These are phyloP conservation scores for Antheraea mylitta DNA, from an alignment of 1,140 invertebrate genomes.

Conservation along the genomic window DNA sequence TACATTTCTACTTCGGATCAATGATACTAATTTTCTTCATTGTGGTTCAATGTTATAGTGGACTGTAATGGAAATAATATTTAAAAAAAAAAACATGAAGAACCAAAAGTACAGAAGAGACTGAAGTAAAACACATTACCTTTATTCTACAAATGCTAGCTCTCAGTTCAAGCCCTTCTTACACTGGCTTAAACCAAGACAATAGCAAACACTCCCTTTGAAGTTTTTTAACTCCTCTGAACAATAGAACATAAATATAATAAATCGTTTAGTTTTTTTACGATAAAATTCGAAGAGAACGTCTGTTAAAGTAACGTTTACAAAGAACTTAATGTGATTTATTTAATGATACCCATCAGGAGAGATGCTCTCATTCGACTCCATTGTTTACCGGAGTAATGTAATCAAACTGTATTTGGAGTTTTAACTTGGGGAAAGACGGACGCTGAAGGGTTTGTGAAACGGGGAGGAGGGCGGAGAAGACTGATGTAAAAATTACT, in stretches of 20 bases:
- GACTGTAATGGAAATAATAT: too few relatives aligned
- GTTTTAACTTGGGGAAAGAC: neutral
- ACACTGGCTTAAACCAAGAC: neutral
- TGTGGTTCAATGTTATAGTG: too few relatives aligned
- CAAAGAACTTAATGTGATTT: conserved; percentile 1
- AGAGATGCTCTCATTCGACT: neutral
- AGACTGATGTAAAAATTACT: too few relatives aligned
- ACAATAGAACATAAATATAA: neutral
- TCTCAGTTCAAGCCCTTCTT: neutral
- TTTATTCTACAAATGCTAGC: neutral
- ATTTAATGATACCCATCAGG: neutral
- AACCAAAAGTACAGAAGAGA: neutral
- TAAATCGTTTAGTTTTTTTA: neutral
- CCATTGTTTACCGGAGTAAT: neutral
- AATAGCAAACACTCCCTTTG: neutral
- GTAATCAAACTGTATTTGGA: neutral
- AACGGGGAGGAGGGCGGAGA: neutral
- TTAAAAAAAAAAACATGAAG: too few relatives aligned
- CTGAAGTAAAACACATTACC: neutral
- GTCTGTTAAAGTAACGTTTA: neutral
- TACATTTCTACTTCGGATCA: too few relatives aligned
- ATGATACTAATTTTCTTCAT: too few relatives aligned
- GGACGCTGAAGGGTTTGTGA: neutral
- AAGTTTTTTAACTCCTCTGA: neutral
- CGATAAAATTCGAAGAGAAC: neutral